phyloP scores from a whole-genome alignment of 2,113 vertebrate species.

The Melanerpes aurifrons region DNA sequence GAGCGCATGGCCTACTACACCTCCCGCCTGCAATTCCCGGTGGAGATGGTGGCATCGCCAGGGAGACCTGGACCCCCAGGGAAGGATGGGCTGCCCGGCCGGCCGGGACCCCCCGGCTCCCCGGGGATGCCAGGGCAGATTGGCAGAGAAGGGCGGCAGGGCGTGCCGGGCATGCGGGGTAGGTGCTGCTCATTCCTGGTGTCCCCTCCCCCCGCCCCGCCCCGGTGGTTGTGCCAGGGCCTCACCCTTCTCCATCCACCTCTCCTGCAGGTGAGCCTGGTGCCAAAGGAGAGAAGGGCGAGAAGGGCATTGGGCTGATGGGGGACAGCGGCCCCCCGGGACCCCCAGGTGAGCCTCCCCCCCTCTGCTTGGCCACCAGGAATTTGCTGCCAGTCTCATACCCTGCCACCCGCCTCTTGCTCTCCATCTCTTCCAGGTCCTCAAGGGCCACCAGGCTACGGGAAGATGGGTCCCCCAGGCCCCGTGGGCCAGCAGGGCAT shows the following conservation, averaged over 20 bases:
- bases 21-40: slow-evolving; percentile 88
- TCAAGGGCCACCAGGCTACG: slow-evolving; percentile 91
- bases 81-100: slow-evolving; percentile 87
- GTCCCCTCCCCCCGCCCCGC: background rate
- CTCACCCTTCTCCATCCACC: background rate
- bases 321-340: slow-evolving; percentile 91
- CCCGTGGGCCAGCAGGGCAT: slow-evolving; percentile 93
- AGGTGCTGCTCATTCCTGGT: background rate
- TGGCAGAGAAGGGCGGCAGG: slow-evolving; percentile 90
- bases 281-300: slow-evolving; percentile 87
- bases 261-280: slow-evolving; percentile 83
- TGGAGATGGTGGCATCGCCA: slow-evolving; percentile 86
- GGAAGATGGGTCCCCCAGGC: slow-evolving; percentile 91
- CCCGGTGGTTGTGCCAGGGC: accelerated
- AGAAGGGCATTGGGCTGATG: slow-evolving; percentile 88
- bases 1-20: slow-evolving; percentile 96
- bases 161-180: slow-evolving; percentile 86
- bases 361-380: accelerated
- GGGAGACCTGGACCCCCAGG: slow-evolving; percentile 92
- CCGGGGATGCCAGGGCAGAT: slow-evolving; percentile 90
- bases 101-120: slow-evolving; percentile 81
- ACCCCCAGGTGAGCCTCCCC: slow-evolving; percentile 82
- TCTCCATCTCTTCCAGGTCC: slow-evolving; percentile 76
- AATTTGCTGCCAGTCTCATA: accelerated
- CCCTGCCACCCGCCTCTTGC: too few species aligned